Base-by-base conservation (phyloP, 2,888 invertebrate species). In the Molanna angustata region DNA sequence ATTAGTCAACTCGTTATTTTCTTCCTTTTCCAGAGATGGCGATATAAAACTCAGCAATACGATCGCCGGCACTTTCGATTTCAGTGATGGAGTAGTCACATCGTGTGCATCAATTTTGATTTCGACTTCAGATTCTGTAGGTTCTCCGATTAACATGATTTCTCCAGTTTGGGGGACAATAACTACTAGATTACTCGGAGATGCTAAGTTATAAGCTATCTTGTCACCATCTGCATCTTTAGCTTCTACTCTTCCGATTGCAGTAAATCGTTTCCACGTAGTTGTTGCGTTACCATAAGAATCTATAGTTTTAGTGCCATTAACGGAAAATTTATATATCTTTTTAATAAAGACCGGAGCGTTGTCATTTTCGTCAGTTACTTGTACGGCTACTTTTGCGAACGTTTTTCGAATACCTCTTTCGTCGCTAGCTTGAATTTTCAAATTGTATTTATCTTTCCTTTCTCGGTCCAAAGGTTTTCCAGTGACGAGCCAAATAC, bases 81-180 rank as follows among this genome's bases (percentile, higher is more conserved):
- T 80, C 44, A 85, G 77, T 52, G 86, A 85, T 3, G 92, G 90
- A 21, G 80, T 78, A 3, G 91, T 80, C 1, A 90, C 73, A 67
- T 94, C 94, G 67, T 92, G 93, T 1, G 93, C 92, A 62, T 90
- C 80, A 2, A 93, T 86, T 59, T 84, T 80, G 41, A 94, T 67
- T 63, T 88, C 83, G 42, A 84, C 78, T 62, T 85, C 84, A 57
- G 75, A 80, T 48, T 80, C 76, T 4, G 83, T 80, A 2, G 90
- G 91, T 63, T 90, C 90, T 17, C 86, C 88, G 13, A 86, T 87
- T 42, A 94, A 69, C 64, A 94, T 83, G 14, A 97, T 73, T 67
- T 93, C 91, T 0, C 96, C 96, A 1, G 94, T 93, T 72, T 93
- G 93, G 0, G 95, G 94, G 2, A 95, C 91, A 60, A 96, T 89